phyloP scores from a whole-genome alignment of 2,888 invertebrate genomes.

The Morinoia aosen region DNA sequence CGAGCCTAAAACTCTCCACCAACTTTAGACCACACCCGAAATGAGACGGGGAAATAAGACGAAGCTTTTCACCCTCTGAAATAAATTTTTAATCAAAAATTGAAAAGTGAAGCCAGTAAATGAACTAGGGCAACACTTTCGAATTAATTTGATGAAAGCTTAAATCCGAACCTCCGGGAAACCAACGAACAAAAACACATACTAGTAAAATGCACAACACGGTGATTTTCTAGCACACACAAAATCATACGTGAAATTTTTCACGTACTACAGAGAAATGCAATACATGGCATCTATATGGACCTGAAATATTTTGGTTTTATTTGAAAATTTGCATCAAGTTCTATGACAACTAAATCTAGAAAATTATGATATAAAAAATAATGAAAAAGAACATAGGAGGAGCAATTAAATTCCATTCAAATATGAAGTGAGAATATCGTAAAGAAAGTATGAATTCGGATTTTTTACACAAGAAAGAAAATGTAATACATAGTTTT shows the following conservation, averaged over 20 bases:
- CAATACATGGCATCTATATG: neutral
- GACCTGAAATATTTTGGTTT: neutral
- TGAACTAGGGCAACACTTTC: neutral
- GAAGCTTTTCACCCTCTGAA: neutral
- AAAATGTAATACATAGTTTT: too few species aligned
- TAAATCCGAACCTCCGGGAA: neutral
- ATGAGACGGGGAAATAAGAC: neutral
- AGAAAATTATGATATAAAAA: too few species aligned
- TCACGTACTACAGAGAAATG: neutral
- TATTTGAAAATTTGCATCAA: too few species aligned
- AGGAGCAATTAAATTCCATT: too few species aligned
- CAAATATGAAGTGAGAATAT: too few species aligned
- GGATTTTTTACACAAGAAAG: too few species aligned
- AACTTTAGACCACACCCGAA: neutral
- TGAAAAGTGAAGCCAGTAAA: neutral
- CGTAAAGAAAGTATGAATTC: too few species aligned
- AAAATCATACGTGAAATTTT: neutral
- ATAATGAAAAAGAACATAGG: too few species aligned
- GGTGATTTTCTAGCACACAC: neutral
- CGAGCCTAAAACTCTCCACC: neutral
- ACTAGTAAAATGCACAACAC: neutral
- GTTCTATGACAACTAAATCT: too few species aligned
- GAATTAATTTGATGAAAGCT: too few species aligned
- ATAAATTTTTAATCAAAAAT: neutral
- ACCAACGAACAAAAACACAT: neutral